Evolutionary conservation across 2,888 invertebrate species (phyloP), one percentile per base, ranked within the genome.

Genomic region (Merodon equestris): DNA sequence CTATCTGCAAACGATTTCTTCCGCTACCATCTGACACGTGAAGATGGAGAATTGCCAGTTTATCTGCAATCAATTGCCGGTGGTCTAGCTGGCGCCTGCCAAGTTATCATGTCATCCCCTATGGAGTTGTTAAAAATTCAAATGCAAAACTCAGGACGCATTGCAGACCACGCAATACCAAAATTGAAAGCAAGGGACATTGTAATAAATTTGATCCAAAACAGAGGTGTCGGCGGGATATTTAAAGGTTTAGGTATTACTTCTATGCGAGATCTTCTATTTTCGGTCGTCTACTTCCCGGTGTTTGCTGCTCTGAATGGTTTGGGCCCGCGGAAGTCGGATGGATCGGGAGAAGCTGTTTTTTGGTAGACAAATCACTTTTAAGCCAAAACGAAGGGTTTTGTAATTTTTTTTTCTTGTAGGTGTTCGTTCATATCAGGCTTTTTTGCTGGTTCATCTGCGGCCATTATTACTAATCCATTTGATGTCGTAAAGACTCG

Each of bases 81-180:
- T 58, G 99, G 96, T 1, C 89, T 94, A 84, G 99, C 99, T 0
- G 99, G 99, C 47, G 93, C 97, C 83, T 99, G 97, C 88, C 99
- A 99, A 91, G 97, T 99, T 84, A 90, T 98, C 54, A 92, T 99
- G 79, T 99, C 99, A 13, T 99, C 99, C 1, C 99, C 99, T 2
- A 99, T 99, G 99, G 99, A 99, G 88, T 91, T 99, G 81, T 91
- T 99, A 9, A 99, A 99, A 91, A 99, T 99, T 86, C 98, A 99
- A 90, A 94, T 98, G 93, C 99, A 99, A 90, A 98, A 98, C 89
- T 97, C 97, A 47, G 98, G 98, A 14, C 91, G 98, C 85, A 91
- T 96, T 50, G 95, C 95, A 15, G 94, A 94, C 12, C 92, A 92
- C 87, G 89, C 89, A 5, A 86, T 93, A 15, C 91, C 92, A 73